A percentile compares a stretch with the other conserved stretches of the same genome.
Evolutionary conservation across 2,113 vertebrate species (phyloP).

Genomic region (Apeltes quadracus): DNA sequence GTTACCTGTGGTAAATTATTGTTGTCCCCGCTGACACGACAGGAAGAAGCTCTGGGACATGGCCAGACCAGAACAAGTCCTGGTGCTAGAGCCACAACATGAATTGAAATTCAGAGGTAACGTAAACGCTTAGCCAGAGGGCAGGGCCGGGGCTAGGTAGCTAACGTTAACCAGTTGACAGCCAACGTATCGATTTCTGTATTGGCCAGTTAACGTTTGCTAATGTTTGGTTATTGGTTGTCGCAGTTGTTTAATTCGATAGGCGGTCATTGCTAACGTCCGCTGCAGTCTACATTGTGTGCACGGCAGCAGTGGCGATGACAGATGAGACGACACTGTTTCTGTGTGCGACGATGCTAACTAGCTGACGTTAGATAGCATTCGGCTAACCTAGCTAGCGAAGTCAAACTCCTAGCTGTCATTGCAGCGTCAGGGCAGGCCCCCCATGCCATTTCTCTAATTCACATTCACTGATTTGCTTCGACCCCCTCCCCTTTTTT

Average conservation of each 20-base stretch:
- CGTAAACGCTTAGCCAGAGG: slow-evolving; percentile 74
- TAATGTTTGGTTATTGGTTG: too few species aligned
- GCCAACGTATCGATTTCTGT: too few species aligned
- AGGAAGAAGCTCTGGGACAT: slow-evolving; percentile 81
- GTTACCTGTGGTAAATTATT: slow-evolving; percentile 20
- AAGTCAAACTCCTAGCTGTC: slow-evolving; percentile 51
- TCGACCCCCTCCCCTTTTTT: background rate
- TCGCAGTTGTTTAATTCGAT: too few species aligned
- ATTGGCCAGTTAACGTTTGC: too few species aligned
- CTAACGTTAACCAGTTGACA: background rate
- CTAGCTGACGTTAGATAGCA: slow-evolving; percentile 18
- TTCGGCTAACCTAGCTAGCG: slow-evolving; percentile 27
- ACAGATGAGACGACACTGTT: slow-evolving; percentile 43
- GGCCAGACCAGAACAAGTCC: slow-evolving; percentile 90
- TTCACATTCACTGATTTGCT: slow-evolving; percentile 1
- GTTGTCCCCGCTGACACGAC: slow-evolving; percentile 51
- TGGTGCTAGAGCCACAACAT: slow-evolving; percentile 88
- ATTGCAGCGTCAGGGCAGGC: slow-evolving; percentile 70
- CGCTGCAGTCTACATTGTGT: slow-evolving; percentile 6
- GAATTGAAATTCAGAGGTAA: slow-evolving; percentile 92
- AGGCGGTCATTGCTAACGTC: too few species aligned
- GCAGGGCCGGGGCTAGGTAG: slow-evolving; percentile 53
- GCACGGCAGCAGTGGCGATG: slow-evolving; percentile 15
- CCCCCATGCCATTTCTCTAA: slow-evolving; percentile 23
- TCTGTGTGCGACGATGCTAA: slow-evolving; percentile 47